Conservation (phyloP, 2,888 invertebrate species). For the Elegia similella region DNA sequence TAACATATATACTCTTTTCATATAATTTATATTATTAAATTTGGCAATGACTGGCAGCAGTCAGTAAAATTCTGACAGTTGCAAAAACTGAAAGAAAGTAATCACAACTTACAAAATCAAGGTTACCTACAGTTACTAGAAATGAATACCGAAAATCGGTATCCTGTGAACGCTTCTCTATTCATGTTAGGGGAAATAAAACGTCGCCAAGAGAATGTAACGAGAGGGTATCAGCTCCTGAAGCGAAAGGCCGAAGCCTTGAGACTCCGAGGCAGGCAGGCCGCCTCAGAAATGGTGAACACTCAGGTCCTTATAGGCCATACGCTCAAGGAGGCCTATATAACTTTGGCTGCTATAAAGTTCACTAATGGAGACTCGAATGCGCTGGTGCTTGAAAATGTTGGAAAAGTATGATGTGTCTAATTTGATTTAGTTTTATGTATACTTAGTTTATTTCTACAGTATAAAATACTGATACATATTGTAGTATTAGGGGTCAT, state of each 20-base stretch:
- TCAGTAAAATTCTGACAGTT: too few relatives aligned
- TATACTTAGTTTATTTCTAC: too few relatives aligned
- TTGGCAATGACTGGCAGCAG: too few relatives aligned
- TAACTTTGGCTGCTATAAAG: conserved; percentile 69
- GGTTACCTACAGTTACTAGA: too few relatives aligned
- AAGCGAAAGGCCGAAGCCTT: conserved; percentile 68
- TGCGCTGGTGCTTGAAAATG: conserved; percentile 70
- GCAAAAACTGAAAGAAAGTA: too few relatives aligned
- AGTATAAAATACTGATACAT: too few relatives aligned
- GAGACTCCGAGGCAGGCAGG: conserved; percentile 58
- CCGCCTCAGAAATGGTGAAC: conserved; percentile 53
- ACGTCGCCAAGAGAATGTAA: conserved; percentile 62
- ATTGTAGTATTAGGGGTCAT: too few relatives aligned
- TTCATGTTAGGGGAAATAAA: conserved; percentile 73
- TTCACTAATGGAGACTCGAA: conserved; percentile 75
- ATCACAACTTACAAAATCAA: background rate
- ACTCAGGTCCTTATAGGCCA: conserved; percentile 64
- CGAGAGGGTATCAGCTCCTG: conserved; percentile 62
- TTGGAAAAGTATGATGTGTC: conserved; percentile 55
- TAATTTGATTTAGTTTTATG: too few relatives aligned
- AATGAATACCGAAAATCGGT: conserved; percentile 70
- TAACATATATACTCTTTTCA: too few relatives aligned
- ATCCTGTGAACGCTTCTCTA: conserved; percentile 66
- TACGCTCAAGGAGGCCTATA: conserved; percentile 66
- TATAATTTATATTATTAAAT: too few relatives aligned